These are phyloP conservation scores for Calliscelio sp. DNA, from an alignment of 2,888 invertebrate genomes.

Conservation along the genomic window DNA sequence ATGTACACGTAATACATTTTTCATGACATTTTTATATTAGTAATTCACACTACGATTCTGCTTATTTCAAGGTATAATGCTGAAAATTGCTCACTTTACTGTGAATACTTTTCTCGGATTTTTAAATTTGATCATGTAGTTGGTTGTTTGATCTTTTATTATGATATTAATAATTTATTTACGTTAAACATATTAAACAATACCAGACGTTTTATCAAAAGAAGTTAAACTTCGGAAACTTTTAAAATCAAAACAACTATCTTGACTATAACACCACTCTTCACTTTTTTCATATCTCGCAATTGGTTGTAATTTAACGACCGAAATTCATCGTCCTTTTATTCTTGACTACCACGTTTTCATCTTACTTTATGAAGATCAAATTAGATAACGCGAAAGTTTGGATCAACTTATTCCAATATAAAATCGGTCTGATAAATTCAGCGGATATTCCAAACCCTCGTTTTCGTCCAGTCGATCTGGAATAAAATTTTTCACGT, in stretches of 20 bases:
- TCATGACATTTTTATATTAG: conserved; percentile 7
- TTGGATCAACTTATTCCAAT: conserved; percentile 31
- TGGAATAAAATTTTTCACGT: conserved; percentile 12
- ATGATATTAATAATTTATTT: too few relatives aligned
- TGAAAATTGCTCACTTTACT: too few relatives aligned
- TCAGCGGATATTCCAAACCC: too few relatives aligned
- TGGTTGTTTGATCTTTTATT: too few relatives aligned
- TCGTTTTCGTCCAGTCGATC: too few relatives aligned
- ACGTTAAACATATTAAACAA: background rate
- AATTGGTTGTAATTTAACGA: conserved; percentile 33
- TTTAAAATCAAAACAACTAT: conserved; percentile 5
- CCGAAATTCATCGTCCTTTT: conserved; percentile 39
- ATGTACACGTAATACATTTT: conserved; percentile 11
- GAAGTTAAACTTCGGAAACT: background rate
- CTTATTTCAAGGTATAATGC: too few relatives aligned
- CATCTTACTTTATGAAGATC: conserved; percentile 23
- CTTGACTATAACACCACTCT: background rate
- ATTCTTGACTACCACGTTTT: conserved; percentile 15
- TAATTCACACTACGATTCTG: too few relatives aligned
- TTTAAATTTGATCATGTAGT: too few relatives aligned
- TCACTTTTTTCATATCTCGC: conserved; percentile 14
- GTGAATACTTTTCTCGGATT: too few relatives aligned
- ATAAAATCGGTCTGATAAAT: conserved; percentile 35
- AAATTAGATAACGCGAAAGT: conserved; percentile 47
- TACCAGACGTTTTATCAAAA: background rate